These are phyloP conservation scores for Flabesymbios commensalis DNA, from an alignment of 2,888 invertebrate species.

Conservation along the genomic window DNA sequence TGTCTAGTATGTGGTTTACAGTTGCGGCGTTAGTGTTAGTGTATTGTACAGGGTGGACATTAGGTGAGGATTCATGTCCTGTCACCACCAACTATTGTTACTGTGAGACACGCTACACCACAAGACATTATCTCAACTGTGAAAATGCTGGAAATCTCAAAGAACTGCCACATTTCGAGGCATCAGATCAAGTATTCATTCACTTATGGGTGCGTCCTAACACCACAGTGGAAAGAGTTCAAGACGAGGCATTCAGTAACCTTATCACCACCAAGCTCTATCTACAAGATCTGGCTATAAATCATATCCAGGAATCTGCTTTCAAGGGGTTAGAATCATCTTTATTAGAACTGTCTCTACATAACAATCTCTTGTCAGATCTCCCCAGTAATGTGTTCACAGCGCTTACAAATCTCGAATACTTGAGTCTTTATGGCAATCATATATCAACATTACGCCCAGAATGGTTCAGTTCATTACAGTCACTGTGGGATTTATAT, in stretches of 20 bases:
- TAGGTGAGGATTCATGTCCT: no score
- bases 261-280: background rate
- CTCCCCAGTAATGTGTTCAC: background rate
- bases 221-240: background rate
- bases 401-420: background rate
- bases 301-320: background rate
- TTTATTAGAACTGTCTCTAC: slow-evolving; percentile 8
- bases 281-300: slow-evolving; percentile 14
- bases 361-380: slow-evolving; percentile 2
- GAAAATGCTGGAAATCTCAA: background rate
- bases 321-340: slow-evolving; percentile 4
- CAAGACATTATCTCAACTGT: background rate
- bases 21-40: no score
- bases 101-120: background rate
- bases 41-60: no score
- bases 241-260: background rate
- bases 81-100: no score
- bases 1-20: no score
- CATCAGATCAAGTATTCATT: background rate
- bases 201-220: background rate
- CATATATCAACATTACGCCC: background rate
- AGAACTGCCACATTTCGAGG: background rate
- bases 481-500: slow-evolving; percentile 3
- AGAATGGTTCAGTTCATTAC: background rate
- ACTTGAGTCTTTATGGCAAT: slow-evolving; percentile 9